These are phyloP conservation scores for Drosophila imparisetae DNA, from an alignment of 2,888 invertebrate genomes.

Conservation along the genomic window DNA sequence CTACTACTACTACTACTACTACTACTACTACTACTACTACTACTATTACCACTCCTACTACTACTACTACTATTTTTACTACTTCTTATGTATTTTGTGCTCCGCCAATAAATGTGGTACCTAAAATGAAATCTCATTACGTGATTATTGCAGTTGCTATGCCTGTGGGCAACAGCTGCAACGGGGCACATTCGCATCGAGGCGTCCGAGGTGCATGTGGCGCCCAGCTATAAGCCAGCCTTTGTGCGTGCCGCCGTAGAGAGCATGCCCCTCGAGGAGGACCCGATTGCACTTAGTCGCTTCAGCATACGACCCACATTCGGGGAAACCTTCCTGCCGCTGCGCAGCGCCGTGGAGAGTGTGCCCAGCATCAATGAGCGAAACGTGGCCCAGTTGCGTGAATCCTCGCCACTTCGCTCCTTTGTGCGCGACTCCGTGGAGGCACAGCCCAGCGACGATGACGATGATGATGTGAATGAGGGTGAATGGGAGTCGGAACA, in stretches of 20 bases:
- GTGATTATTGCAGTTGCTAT: slow-evolving; percentile 43
- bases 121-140: background rate
- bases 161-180: slow-evolving; percentile 40
- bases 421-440: slow-evolving; percentile 84
- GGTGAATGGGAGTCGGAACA: slow-evolving; percentile 5
- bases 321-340: slow-evolving; percentile 86
- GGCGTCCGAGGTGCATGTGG: slow-evolving; percentile 71
- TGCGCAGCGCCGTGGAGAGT: slow-evolving; percentile 91
- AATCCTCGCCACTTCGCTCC: slow-evolving; percentile 61
- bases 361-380: slow-evolving; percentile 85
- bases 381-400: slow-evolving; percentile 53
- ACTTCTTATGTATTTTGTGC: background rate
- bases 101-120: background rate
- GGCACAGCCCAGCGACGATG: slow-evolving; percentile 74
- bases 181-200: slow-evolving; percentile 79
- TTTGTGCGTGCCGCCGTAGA: slow-evolving; percentile 84
- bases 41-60: background rate
- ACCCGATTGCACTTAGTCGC: slow-evolving; percentile 53
- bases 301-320: slow-evolving; percentile 76
- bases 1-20: background rate
- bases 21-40: background rate
- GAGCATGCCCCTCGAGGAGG: slow-evolving; percentile 76
- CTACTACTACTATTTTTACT: background rate
- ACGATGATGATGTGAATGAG: slow-evolving; percentile 52
- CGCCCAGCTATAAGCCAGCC: slow-evolving; percentile 65